Conservation (phyloP, 2,113 vertebrate species). For the Rhabdomys dilectus region DNA sequence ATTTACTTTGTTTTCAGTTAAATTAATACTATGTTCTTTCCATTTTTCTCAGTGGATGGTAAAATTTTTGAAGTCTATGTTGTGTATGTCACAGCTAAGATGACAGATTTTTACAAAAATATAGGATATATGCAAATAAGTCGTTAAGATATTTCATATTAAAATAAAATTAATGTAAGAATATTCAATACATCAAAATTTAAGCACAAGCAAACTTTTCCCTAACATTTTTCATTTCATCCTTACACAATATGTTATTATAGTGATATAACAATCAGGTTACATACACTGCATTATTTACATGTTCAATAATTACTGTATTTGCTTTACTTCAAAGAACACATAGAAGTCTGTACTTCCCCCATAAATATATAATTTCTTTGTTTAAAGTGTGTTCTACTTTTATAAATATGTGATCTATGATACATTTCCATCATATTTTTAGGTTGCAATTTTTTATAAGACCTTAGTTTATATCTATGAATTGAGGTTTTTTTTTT, state of each 20-base stretch:
- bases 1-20: conserved; percentile 4
- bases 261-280: background rate
- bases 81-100: background rate
- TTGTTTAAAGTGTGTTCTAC: conserved; percentile 1
- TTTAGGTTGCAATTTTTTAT: conserved; percentile 4
- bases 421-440: background rate
- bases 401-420: background rate
- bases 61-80: background rate
- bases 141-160: background rate
- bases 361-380: conserved; percentile 3
- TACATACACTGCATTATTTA: background rate
- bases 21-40: background rate
- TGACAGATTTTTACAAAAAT: background rate
- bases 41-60: background rate
- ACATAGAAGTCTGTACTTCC: background rate
- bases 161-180: background rate
- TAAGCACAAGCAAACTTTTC: background rate
- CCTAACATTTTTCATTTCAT: background rate
- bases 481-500: conserved; percentile 8
- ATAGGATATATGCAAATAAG: background rate
- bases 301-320: background rate
- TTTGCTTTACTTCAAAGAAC: background rate
- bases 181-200: background rate
- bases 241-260: background rate
- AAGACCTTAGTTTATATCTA: background rate